Base-by-base conservation (phyloP, 2,113 vertebrate species). In the Clupea harengus region DNA sequence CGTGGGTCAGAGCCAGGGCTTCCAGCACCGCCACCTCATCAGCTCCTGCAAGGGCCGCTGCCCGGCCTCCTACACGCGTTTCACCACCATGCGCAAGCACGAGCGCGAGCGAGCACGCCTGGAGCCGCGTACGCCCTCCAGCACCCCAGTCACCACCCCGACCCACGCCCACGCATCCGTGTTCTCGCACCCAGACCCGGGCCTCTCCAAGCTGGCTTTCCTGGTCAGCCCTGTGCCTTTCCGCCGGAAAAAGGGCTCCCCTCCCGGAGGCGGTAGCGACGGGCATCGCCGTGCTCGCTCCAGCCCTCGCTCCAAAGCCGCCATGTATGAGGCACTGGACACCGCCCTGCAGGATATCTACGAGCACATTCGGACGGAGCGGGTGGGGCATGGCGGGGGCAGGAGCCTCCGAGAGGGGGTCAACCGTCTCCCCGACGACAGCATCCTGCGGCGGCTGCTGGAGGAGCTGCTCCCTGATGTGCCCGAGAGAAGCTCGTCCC, bases 161-260 rank as follows among this genome's bases (percentile, higher is more conserved):
- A 67, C 60, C 1, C 60, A 67, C 60, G 25, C 60, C 7, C 52
- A 54, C 52, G 13, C 52, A 3, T 95, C 93, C 86, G 87, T 93
- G 64, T 95, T 93, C 89, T 95, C 94, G 28, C 96, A 97, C 83
- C 91, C 94, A 47, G 96, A 98, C 89, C 95, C 97, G 54, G 96
- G 97, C 86, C 96, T 99, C 89, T 98, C 98, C 86, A 99, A 99
- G 92, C 95, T 99, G 89, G 98, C 98, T 87, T 99, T 97, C 91
- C 95, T 99, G 25, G 97, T 99, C 93, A 99, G 98, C 75, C 98
- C 98, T 83, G 98, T 99, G 97, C 98, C 98, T 97, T 99, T 99
- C 94, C 96, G 98, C 82, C 96, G 97, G 93, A 99, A 98, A 97
- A 99, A 97, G 94, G 95, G 92, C 88, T 95, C 95, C 75, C 89